phyloP scores from a whole-genome alignment of 1,140 invertebrate species.

The Triops cancriformis region DNA sequence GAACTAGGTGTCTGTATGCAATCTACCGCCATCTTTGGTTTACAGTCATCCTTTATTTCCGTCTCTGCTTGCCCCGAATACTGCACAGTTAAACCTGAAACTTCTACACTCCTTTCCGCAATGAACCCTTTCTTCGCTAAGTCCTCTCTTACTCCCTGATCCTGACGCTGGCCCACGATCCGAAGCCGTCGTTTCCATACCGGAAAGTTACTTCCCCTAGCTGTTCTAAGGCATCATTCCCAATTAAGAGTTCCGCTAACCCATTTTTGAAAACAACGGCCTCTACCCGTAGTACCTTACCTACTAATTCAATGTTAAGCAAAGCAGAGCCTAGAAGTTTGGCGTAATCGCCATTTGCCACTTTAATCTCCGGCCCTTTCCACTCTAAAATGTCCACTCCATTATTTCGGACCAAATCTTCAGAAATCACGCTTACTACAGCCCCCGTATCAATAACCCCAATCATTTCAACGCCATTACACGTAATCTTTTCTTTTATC shows the following conservation, averaged over 20 bases:
- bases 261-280: not conserved
- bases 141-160: not conserved
- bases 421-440: not conserved
- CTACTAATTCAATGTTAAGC: not conserved
- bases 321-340: not conserved
- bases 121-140: too few species aligned
- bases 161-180: too few species aligned
- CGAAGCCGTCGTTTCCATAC: not conserved
- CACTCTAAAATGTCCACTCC: not conserved
- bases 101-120: too few species aligned
- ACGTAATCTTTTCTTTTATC: not conserved
- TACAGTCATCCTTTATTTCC: too few species aligned
- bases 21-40: too few species aligned
- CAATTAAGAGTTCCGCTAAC: not conserved
- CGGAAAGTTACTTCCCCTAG: not conserved
- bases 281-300: not conserved
- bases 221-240: not conserved
- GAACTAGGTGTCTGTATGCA: too few species aligned
- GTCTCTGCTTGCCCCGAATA: not conserved
- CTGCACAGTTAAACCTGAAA: not conserved
- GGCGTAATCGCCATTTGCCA: not conserved
- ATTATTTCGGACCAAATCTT: not conserved
- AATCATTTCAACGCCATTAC: not conserved
- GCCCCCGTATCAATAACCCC: slow-evolving; percentile 8
- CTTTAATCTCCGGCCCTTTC: not conserved